A percentile compares a stretch with the other conserved stretches of the same genome.
phyloP scores from a whole-genome alignment of 1,140 invertebrate species.

The Zaprionus africanus region DNA sequence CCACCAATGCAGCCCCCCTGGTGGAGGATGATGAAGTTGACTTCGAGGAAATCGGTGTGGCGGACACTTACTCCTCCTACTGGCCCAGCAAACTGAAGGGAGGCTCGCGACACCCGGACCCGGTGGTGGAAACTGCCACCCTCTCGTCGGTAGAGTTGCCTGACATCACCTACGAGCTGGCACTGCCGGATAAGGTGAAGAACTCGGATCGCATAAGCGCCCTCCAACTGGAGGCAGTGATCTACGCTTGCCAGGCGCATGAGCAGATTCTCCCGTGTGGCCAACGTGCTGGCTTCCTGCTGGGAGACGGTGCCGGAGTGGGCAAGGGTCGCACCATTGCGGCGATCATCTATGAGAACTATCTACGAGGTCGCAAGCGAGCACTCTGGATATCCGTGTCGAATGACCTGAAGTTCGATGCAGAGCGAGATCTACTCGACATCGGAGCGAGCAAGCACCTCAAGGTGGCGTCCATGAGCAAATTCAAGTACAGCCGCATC shows the following conservation, averaged over 20 bases:
- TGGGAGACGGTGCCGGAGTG: conserved; percentile 99
- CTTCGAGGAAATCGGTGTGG: conserved; percentile 98
- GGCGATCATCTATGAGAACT: conserved; percentile 99
- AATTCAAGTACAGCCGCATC: conserved; percentile 98
- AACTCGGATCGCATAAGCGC: conserved; percentile 94
- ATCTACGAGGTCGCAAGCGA: conserved; percentile 94
- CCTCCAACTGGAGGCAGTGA: conserved; percentile 97
- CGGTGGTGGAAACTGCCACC: conserved; percentile 99
- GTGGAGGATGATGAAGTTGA: conserved; percentile 92
- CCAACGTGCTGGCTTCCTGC: conserved; percentile 96
- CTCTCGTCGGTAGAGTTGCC: conserved; percentile 97
- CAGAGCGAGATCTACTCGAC: conserved; percentile 97
- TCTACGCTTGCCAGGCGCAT: conserved; percentile 98
- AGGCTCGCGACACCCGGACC: conserved; percentile 98
- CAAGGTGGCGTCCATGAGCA: conserved; percentile 92
- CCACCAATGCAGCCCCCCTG: background rate
- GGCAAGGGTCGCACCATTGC: conserved; percentile 99
- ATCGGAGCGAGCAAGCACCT: conserved; percentile 92
- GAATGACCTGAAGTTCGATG: conserved; percentile 99
- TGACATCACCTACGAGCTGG: conserved; percentile 95
- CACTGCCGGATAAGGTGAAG: conserved; percentile 93
- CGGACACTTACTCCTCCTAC: conserved; percentile 98
- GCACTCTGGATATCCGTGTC: conserved; percentile 99
- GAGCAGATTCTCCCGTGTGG: conserved; percentile 95
- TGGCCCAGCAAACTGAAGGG: conserved; percentile 95